These are phyloP conservation scores for Larimichthys polyactis DNA, from an alignment of 2,113 vertebrate genomes.

Conservation along the genomic window DNA sequence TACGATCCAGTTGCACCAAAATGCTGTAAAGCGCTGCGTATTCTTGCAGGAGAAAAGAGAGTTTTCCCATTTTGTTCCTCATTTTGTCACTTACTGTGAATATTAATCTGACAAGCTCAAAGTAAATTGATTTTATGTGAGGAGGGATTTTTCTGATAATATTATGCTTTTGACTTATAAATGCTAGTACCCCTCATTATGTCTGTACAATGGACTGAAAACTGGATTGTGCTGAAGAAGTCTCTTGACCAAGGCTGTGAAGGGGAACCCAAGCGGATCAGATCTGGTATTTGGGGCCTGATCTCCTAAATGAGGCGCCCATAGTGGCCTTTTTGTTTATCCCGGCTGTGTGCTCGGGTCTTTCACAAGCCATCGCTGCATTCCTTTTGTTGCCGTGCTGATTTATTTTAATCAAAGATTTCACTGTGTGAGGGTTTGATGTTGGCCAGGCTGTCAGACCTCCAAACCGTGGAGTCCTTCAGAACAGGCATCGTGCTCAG, in stretches of 20 bases:
- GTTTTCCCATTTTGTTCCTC: too few relatives aligned
- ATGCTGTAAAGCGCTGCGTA: too few relatives aligned
- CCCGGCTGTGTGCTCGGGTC: slow-evolving; percentile 23
- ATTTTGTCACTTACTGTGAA: not conserved
- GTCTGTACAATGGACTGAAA: slow-evolving; percentile 7
- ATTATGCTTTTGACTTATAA: not conserved
- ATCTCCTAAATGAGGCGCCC: slow-evolving; percentile 65
- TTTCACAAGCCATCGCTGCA: slow-evolving; percentile 38
- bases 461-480: not conserved
- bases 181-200: slow-evolving; percentile 14
- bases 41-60: too few relatives aligned
- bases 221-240: slow-evolving; percentile 23
- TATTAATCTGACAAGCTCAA: not conserved
- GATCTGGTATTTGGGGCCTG: slow-evolving; percentile 78
- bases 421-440: slow-evolving; percentile 42
- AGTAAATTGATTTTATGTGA: not conserved
- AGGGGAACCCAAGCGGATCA: slow-evolving; percentile 78
- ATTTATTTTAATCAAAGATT: slow-evolving; percentile 60
- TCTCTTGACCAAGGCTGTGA: slow-evolving; percentile 54
- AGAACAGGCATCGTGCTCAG: slow-evolving; percentile 5
- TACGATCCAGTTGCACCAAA: too few relatives aligned
- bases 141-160: too few relatives aligned
- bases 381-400: slow-evolving; percentile 55
- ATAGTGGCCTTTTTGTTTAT: slow-evolving; percentile 74
- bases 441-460: not conserved